Conservation (phyloP, 2,113 vertebrate genomes). For the Leuciscus idus region DNA sequence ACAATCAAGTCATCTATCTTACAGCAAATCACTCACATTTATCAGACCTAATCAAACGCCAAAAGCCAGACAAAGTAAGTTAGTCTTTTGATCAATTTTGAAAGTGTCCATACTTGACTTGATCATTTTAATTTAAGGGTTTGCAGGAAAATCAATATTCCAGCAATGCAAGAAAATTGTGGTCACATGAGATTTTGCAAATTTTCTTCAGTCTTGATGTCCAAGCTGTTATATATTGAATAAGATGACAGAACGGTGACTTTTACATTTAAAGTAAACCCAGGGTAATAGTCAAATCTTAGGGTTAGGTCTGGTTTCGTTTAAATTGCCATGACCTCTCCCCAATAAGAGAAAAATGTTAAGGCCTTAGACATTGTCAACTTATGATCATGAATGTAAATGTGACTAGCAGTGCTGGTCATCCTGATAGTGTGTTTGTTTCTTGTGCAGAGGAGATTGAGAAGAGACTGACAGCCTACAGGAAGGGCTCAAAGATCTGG, state of each 20-base stretch:
- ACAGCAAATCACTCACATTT: no score
- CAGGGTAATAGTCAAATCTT: background rate
- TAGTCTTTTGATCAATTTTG: no score
- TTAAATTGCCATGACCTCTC: background rate
- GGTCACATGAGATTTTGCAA: no score
- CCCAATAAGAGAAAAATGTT: background rate
- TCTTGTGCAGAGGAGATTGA: constrained; percentile 88
- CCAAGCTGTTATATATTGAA: background rate
- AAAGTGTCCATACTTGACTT: no score
- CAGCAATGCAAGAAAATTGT: background rate
- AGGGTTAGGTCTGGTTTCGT: background rate
- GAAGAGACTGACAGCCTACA: constrained; percentile 93
- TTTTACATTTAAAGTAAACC: background rate
- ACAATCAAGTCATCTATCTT: no score
- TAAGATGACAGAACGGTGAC: background rate
- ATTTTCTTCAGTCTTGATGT: background rate
- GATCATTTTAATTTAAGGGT: no score
- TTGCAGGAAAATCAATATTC: no score
- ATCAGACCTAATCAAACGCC: no score
- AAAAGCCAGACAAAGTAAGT: no score
- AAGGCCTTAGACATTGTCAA: no score
- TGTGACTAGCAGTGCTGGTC: background rate
- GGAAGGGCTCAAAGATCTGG: constrained; percentile 94
- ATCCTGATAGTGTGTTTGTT: constrained; percentile 6
- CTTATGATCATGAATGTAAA: background rate